Evolutionary conservation across 2,113 vertebrate genomes (phyloP), one percentile per base, ranked within the genome.

Genomic region (Sapayoa aenigma): DNA sequence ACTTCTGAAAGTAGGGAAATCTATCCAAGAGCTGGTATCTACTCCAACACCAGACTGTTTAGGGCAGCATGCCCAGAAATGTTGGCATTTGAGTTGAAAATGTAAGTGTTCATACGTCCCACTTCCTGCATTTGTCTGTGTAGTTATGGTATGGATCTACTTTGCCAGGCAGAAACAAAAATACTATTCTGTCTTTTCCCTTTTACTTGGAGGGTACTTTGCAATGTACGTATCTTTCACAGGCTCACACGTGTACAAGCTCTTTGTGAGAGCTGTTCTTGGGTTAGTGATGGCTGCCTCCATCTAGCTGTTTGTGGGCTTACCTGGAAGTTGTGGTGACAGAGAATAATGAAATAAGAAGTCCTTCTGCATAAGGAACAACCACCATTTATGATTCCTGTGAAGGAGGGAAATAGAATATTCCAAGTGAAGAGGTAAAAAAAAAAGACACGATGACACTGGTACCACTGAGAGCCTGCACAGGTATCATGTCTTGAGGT

Each of bases 301-400:
- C 46, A 94, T 98, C 60, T 96, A 98, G 76, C 88, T 98, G 25
- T 97, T 98, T 33, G 98, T 97, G n/a, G 97, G 98, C 65, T 95
- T 98, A 94, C 98, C 98, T 95, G 98, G 98, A 93, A 98, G 98
- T 83, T 98, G 97, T 98, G 97, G 98, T 15, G 97, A 98, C 89
- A 98, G 98, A 65, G 98, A 98, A 92, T 98, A 98, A 78, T 98
- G 97, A 96, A 98, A 98, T 89, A 98, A 98, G 98, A 28, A 65
- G 39, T 62, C 31, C 24, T 83, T 33, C 80, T 76, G 63, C 30
- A 10, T 17, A 25, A 87, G 65, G 37, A 83, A 30, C 9, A 14
- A 6, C 33, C 33, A n/a, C 27, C n/a, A 37, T n/a, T 77, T 47
- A 25, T 2, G 8, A 25, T 22, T 69, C 63, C 23, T 56, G 24